Percentiles rank a stretch among this genome's conserved stretches.
Conservation (phyloP, 2,113 vertebrate genomes). For the Hemiscyllium ocellatum region DNA sequence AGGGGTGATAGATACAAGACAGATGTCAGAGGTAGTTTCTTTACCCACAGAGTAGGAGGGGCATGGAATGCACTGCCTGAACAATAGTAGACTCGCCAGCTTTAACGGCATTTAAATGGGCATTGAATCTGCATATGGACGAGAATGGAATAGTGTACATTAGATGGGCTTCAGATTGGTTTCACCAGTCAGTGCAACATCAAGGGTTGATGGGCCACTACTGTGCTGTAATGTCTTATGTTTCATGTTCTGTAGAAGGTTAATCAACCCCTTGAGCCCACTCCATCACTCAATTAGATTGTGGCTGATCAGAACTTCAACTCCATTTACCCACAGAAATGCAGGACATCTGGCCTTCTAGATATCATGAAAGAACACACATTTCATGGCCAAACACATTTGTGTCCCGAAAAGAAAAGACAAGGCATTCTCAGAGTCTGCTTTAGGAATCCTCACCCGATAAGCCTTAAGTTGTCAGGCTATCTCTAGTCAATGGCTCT, state of each 20-base stretch:
- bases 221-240: no score
- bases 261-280: background rate
- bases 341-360: slow-evolving; percentile 5
- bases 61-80: no score
- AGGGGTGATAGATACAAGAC: no score
- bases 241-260: background rate
- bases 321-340: background rate
- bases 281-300: slow-evolving; percentile 5
- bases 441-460: slow-evolving; percentile 10
- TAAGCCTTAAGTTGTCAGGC: slow-evolving; percentile 1
- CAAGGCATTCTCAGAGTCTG: background rate
- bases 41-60: no score
- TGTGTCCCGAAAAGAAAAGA: background rate
- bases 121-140: no score
- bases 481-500: background rate
- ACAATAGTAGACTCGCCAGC: no score
- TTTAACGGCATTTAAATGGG: no score
- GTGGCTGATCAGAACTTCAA: background rate
- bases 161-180: no score
- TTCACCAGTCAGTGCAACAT: no score
- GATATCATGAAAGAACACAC: background rate
- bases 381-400: slow-evolving; percentile 7
- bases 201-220: no score
- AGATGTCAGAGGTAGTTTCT: no score
- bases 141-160: no score